phyloP scores from a whole-genome alignment of 2,888 invertebrate genomes.

The Hemicrepidius hirtus region DNA sequence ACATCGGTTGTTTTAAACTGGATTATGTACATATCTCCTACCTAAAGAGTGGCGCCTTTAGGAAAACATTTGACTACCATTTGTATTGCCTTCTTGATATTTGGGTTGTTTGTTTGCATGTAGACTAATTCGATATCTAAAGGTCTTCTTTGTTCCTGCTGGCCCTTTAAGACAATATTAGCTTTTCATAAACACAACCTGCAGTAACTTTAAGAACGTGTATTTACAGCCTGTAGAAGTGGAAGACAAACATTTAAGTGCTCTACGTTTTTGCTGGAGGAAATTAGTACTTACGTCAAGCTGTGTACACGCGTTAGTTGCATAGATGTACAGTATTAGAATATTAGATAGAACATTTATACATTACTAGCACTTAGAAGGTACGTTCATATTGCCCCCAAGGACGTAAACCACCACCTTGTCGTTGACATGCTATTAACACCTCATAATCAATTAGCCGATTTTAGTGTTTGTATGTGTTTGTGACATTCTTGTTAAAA shows the following conservation, averaged over 20 bases:
- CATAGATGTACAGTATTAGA: constrained; percentile 26
- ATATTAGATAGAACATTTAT: constrained; percentile 36
- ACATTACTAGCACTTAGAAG: constrained; percentile 47
- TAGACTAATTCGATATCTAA: constrained; percentile 41
- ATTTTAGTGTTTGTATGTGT: constrained; percentile 18
- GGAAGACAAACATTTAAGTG: constrained; percentile 5
- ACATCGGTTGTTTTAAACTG: neutral
- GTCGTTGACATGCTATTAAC: constrained; percentile 55
- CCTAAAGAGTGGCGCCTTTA: constrained; percentile 52
- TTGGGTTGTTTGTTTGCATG: constrained; percentile 50
- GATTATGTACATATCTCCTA: constrained; percentile 14
- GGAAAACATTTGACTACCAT: constrained; percentile 53
- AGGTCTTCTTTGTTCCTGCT: constrained; percentile 32
- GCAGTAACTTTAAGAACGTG: neutral
- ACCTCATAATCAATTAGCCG: constrained; percentile 50
- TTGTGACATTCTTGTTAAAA: neutral
- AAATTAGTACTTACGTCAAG: constrained; percentile 42
- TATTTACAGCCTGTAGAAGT: neutral
- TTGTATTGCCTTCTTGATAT: constrained; percentile 52
- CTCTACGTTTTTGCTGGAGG: constrained; percentile 9
- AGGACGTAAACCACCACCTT: constrained; percentile 43
- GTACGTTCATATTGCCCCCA: constrained; percentile 38
- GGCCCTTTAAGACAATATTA: constrained; percentile 10
- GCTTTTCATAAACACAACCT: constrained; percentile 10
- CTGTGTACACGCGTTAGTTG: constrained; percentile 32